Base-by-base conservation (phyloP, 2,113 vertebrate species). In the Tinamus guttatus region DNA sequence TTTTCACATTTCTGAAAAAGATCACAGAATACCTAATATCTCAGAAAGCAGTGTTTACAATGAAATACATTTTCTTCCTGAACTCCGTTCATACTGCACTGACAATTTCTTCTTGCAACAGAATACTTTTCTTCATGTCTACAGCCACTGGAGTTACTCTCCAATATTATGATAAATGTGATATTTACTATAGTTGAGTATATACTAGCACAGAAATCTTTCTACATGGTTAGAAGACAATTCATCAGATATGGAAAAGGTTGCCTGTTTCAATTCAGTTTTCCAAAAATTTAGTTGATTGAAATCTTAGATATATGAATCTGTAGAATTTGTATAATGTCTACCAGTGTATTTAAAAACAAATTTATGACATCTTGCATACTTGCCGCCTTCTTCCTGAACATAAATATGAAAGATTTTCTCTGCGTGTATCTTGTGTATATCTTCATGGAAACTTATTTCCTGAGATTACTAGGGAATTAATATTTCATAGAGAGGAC, bases 1-100 rank as follows among this genome's bases (percentile, higher is more conserved):
- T 96, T 96, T 93, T 96, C 85, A 90, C 13, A 52, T 32, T 7
- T 68, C 81, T 94, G 82, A 91, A 93, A 82, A 22, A 83, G 87
- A 95, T 73, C 62, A 82, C 59, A 95, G 79, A 96, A 94, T 91
- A 76, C 62, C 81, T 74, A 96, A 92, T 95, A 76, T 85, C 63
- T 56, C 30, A 67, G 49, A 95, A 95, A 95, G 38, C 47, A 32
- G 28, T 93, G 34, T 96, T 96, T 96, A 95, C 74, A 84, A 69
- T 77, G 73, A 78, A 56, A 73, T 60, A 32, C 9, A 77, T 95
- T 96, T 92, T 90, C 81, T 83, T 95, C 38, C 70, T 93, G 81
- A 91, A 93, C 79, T 93, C 68, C 13, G 78, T 94, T 96, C 94
- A 62, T 81, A 45, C 32, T 51, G 40, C 68, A 89, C n/a, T 94